A percentile compares a stretch with the other conserved stretches of the same genome.
phyloP scores from a whole-genome alignment of 2,113 vertebrate species.

The Pelobates fuscus region DNA sequence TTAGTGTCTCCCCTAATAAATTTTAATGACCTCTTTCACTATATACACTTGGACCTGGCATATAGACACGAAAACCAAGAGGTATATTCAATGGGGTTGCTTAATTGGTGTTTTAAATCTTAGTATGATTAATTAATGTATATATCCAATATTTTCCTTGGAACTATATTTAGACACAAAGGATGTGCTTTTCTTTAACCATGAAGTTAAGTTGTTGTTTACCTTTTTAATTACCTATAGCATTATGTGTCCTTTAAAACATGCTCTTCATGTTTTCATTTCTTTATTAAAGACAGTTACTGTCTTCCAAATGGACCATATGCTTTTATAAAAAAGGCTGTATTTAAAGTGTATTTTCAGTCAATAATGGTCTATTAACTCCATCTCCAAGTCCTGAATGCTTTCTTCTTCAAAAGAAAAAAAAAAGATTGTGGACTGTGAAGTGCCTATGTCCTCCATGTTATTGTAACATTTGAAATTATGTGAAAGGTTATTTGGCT shows the following conservation, averaged over 20 bases:
- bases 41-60: too few relatives aligned
- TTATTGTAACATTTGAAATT: background rate
- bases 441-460: background rate
- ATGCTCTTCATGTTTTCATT: background rate
- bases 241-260: background rate
- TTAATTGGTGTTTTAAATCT: too few relatives aligned
- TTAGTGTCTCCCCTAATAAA: too few relatives aligned
- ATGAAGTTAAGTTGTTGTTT: background rate
- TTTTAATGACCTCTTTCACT: too few relatives aligned
- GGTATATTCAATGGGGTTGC: too few relatives aligned
- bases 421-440: too few relatives aligned
- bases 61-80: too few relatives aligned
- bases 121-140: too few relatives aligned
- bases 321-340: background rate
- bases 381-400: background rate
- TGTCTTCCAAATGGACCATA: background rate
- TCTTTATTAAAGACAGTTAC: background rate
- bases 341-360: background rate
- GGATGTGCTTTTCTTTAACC: too few relatives aligned
- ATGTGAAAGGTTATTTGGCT: background rate
- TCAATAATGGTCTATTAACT: background rate
- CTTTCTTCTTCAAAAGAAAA: background rate
- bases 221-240: too few relatives aligned
- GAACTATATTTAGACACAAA: too few relatives aligned
- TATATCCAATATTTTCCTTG: too few relatives aligned